phyloP scores from a whole-genome alignment of 2,888 invertebrate genomes.

The Zhengitettix transpicula region DNA sequence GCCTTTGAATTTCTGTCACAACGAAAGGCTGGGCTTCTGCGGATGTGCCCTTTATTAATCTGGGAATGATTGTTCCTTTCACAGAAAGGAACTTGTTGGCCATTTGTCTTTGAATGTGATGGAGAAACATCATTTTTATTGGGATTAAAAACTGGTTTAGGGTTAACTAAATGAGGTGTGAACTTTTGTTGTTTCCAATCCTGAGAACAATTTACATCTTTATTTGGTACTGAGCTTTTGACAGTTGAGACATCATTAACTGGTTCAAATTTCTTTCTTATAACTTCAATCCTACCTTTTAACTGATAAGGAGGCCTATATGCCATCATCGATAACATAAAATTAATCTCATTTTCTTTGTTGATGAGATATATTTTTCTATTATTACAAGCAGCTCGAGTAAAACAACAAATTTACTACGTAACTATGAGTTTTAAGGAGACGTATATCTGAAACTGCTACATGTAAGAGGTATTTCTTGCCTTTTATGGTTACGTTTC shows the following conservation, averaged over 20 bases:
- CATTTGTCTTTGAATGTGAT: not conserved
- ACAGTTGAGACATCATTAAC: not conserved
- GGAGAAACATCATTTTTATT: not conserved
- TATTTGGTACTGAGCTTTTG: too few relatives aligned
- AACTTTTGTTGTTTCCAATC: not conserved
- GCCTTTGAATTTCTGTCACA: slow-evolving; percentile 18
- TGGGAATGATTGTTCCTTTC: too few relatives aligned
- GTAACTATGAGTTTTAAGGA: too few relatives aligned
- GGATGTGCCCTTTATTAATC: slow-evolving; percentile 2
- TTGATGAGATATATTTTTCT: too few relatives aligned
- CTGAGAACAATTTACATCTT: not conserved
- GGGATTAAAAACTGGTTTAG: too few relatives aligned
- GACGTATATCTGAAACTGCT: too few relatives aligned
- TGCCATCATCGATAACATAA: not conserved
- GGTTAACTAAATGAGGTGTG: not conserved
- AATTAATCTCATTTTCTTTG: too few relatives aligned
- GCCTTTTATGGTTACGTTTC: too few relatives aligned
- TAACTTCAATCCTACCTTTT: slow-evolving; percentile 5
- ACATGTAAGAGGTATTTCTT: too few relatives aligned
- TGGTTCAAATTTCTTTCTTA: slow-evolving; percentile 8
- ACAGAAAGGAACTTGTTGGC: too few relatives aligned
- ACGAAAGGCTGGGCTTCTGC: slow-evolving; percentile 36
- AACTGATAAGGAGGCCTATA: slow-evolving; percentile 3
- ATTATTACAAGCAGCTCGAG: too few relatives aligned
- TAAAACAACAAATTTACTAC: too few relatives aligned